These are phyloP conservation scores for Papilio machaon DNA, from an alignment of 1,140 invertebrate genomes.

Conservation along the genomic window DNA sequence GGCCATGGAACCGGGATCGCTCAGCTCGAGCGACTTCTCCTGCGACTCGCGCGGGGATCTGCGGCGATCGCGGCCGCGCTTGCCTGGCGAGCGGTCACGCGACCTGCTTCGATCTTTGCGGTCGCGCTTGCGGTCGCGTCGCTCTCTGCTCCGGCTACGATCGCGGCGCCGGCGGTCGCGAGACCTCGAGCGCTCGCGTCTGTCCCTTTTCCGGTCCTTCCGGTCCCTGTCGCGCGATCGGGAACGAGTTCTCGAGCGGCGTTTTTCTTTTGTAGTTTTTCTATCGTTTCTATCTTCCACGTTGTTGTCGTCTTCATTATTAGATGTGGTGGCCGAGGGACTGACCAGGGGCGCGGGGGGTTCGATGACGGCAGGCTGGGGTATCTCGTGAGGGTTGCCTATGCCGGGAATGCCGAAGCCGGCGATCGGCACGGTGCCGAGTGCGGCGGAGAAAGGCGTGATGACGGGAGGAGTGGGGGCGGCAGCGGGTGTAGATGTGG, in stretches of 20 bases:
- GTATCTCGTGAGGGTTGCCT: conserved; percentile 74
- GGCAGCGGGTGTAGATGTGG: conserved; percentile 45
- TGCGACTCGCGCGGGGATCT: conserved; percentile 66
- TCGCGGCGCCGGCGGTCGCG: conserved; percentile 80
- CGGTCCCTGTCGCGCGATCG: conserved; percentile 76
- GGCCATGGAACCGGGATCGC: conserved; percentile 40
- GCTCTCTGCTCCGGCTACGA: conserved; percentile 81
- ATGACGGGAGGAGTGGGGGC: conserved; percentile 48
- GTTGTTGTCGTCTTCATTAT: conserved; percentile 69
- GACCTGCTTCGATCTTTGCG: conserved; percentile 81
- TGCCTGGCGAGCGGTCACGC: conserved; percentile 72
- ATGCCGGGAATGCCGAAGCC: conserved; percentile 69
- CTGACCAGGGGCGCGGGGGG: conserved; percentile 73
- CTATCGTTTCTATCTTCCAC: conserved; percentile 68
- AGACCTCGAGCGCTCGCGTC: conserved; percentile 81
- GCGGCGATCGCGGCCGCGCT: conserved; percentile 77
- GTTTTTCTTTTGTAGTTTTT: conserved; percentile 65
- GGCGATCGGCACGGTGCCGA: conserved; percentile 57
- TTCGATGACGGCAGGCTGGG: conserved; percentile 76
- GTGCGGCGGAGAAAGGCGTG: conserved; percentile 62
- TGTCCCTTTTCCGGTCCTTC: conserved; percentile 79
- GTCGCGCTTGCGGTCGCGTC: conserved; percentile 82
- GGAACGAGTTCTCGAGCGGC: conserved; percentile 66
- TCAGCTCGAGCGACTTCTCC: conserved; percentile 51
- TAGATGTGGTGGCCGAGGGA: conserved; percentile 45